A percentile compares a stretch with the other conserved stretches of the same genome.
phyloP scores from a whole-genome alignment of 2,113 vertebrate species.

The Erpornis zantholeuca region DNA sequence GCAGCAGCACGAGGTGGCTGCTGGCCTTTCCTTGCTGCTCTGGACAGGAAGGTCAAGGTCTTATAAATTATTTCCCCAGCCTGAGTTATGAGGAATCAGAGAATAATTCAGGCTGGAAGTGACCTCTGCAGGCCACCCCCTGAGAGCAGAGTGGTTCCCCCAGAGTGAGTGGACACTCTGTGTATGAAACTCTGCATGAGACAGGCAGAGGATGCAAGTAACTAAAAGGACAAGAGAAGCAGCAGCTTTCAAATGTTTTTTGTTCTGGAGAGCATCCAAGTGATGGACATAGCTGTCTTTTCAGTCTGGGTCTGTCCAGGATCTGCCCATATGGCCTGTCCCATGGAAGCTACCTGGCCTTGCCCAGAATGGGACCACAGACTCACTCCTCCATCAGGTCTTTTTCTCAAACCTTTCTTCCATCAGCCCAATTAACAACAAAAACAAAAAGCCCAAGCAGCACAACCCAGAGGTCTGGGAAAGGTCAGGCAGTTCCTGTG shows the following conservation, averaged over 20 bases:
- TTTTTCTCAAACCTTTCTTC: neutral
- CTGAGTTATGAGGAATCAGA: neutral
- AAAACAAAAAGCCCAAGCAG: neutral
- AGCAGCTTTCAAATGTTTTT: neutral
- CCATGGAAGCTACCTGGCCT: neutral
- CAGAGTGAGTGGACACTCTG: neutral
- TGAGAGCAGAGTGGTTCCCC: neutral
- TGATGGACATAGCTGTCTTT: neutral
- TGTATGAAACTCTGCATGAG: neutral
- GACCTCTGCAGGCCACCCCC: neutral
- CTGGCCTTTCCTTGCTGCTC: neutral
- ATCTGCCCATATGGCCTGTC: neutral
- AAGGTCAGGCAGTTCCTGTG: neutral
- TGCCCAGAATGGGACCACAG: neutral
- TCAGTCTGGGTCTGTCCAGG: neutral
- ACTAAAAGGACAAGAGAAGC: neutral
- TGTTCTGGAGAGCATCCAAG: neutral
- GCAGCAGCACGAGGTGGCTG: neutral
- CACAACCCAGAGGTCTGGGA: neutral
- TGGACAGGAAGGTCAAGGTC: neutral
- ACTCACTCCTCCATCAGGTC: neutral
- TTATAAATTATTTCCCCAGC: neutral
- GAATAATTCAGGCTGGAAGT: neutral
- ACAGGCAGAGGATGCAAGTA: neutral
- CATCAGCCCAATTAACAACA: neutral